These are phyloP conservation scores for Phylloscopus whistleri DNA, from an alignment of 2,113 vertebrate species.

Conservation along the genomic window DNA sequence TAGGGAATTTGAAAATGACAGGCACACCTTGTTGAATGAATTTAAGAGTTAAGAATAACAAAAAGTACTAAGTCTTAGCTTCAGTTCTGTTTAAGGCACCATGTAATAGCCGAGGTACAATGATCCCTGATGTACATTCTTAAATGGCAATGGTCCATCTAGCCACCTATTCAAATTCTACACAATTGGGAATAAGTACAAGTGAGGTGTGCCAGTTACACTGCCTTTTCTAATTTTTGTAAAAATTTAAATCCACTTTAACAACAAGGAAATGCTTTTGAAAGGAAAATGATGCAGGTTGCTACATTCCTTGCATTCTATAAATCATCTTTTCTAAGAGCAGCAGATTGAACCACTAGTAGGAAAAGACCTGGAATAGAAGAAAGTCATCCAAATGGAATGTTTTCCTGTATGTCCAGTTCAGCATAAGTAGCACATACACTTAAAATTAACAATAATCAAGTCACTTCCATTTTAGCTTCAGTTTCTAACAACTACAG, in stretches of 20 bases:
- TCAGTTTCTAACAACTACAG: slow-evolving; percentile 69
- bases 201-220: slow-evolving; percentile 82
- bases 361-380: slow-evolving; percentile 81
- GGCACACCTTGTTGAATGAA: slow-evolving; percentile 79
- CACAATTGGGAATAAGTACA: slow-evolving; percentile 76
- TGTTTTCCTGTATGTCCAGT: slow-evolving; percentile 79
- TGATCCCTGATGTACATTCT: slow-evolving; percentile 88
- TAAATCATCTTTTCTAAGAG: slow-evolving; percentile 80
- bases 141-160: slow-evolving; percentile 83
- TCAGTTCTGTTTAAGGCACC: slow-evolving; percentile 88
- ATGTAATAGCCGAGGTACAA: slow-evolving; percentile 87
- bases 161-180: slow-evolving; percentile 82
- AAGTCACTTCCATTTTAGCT: slow-evolving; percentile 71
- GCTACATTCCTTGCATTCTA: slow-evolving; percentile 86
- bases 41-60: slow-evolving; percentile 76
- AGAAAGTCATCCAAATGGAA: slow-evolving; percentile 79
- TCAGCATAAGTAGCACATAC: slow-evolving; percentile 78
- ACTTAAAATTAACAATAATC: slow-evolving; percentile 73
- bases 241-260: slow-evolving; percentile 77
- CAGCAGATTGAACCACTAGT: slow-evolving; percentile 82
- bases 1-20: slow-evolving; percentile 76
- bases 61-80: slow-evolving; percentile 80
- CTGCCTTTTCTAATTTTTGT: slow-evolving; percentile 79
- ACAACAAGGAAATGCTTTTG: slow-evolving; percentile 76
- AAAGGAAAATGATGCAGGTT: slow-evolving; percentile 79